Evolutionary conservation across 2,797 vertebrate species (phyloP).

Genomic region (Cryptoblepharus egeriae): DNA sequence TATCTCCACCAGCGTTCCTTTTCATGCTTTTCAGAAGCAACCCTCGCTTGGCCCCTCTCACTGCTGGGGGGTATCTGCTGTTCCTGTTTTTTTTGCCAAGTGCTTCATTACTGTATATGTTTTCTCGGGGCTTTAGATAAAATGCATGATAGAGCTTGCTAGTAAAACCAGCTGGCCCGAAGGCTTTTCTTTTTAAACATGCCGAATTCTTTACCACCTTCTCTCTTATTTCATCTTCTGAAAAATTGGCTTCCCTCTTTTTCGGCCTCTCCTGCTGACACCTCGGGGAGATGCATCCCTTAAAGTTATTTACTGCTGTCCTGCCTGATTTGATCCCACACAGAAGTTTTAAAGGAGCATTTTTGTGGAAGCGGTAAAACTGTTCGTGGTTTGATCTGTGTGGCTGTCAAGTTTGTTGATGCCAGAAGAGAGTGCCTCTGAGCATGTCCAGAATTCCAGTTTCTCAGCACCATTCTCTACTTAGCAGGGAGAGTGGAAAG

Average conservation of each 20-base stretch:
- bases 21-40: not conserved
- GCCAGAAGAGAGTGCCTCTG: too few relatives aligned
- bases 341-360: not conserved
- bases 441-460: not conserved
- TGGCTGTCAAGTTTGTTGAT: not conserved
- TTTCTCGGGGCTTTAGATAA: constrained; percentile 2
- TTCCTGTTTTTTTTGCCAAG: not conserved
- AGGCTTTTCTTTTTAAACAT: constrained; percentile 6
- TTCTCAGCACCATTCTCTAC: not conserved
- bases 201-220: not conserved
- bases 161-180: not conserved
- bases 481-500: too few relatives aligned
- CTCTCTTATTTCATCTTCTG: constrained; percentile 12
- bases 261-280: not conserved
- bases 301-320: constrained; percentile 9
- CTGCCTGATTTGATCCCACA: not conserved
- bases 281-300: not conserved
- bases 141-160: not conserved
- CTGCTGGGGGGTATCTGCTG: not conserved
- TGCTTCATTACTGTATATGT: constrained; percentile 9
- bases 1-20: not conserved
- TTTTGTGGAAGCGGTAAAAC: not conserved
- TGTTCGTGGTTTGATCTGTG: not conserved
- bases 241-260: not conserved
- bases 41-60: not conserved